Evolutionary conservation across 2,888 invertebrate genomes (phyloP), one percentile per base, ranked within the genome.

Genomic region (Saturnia pavonia): DNA sequence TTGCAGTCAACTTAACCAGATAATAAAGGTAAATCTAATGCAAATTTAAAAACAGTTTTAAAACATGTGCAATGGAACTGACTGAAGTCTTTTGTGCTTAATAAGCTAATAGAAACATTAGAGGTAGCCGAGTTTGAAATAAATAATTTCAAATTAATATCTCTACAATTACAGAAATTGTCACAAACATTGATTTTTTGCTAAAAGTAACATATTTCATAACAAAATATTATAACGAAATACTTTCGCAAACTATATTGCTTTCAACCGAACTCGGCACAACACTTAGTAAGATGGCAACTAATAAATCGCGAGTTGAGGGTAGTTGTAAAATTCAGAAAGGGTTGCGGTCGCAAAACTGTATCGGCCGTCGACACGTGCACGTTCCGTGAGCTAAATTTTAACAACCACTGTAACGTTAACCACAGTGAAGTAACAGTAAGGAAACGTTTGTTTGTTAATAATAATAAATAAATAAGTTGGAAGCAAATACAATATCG

Each of bases 301-400:
- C 71, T 75, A 54, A 70, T 70, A 70, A 70, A 70, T 70, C 70
- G 70, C 67, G 67, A 70, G 51, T 70, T 66, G 67, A 67, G 67
- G 68, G 71, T 68, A 68, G 74, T 77, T 84, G 84, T 85, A 85
- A 86, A 85, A 86, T 85, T 82, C 81, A 70, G 73, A 74, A 73
- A 75, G 78, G 79, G 83, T 83, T 76, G 70, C 76, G 76, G 77
- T 74, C 74, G 74, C 77, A 76, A 76, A 77, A 75, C 77, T 82
- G 78, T 82, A 84, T 85, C 85, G 85, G 83, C 78, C 82, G 79
- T 76, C 83, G 81, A 81, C 86, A 85, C 83, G 84, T 87, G 87
- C 78, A 78, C 71, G 72, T 75, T 75, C 73, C 87, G 87, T 87
- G 87, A 86, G 82, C 78, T 77, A 83, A 84, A 85, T 87, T 81